Base-by-base conservation (phyloP, 2,888 invertebrate species). In the Agrochola lota region DNA sequence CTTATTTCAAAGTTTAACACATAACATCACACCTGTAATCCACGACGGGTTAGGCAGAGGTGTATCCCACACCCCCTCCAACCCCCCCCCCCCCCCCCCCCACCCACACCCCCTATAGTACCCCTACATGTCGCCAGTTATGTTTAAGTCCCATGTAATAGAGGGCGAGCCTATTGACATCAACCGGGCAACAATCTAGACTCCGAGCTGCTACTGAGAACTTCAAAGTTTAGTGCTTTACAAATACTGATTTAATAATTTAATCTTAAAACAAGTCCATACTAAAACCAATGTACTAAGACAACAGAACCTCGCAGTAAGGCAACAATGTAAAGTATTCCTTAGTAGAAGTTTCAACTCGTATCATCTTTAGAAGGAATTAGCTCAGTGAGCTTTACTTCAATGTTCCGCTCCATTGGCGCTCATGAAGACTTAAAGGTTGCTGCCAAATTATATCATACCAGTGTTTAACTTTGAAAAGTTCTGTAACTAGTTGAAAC, bases 321-420 rank as follows among this genome's bases (percentile, higher is more conserved):
- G 23, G 35, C 63, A 77, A 71, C 63, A 62, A 74, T 77, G 43
- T 73, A 35, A 86, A 86, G 59, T 86, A 70, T 70, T 78, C 49
- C 52, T 74, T 23, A 76, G 70, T 69, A 11, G 62, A 85, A 83
- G 69, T 77, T 78, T 78, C 66, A 64, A 62, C 64, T 85, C 81
- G 70, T 79, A 87, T 85, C 74, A 79, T 81, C 75, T 86, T 76
- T 77, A 77, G 74, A 71, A 76, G 78, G 87, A 91, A 91, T 91
- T 92, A 92, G 88, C 91, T 92, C 84, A 78, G 74, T 78, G 76
- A 88, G 86, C 89, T 90, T 85, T 84, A 83, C 84, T 85, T 74
- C 74, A 84, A 80, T 85, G 67, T 81, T 87, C 77, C 87, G 75
- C 89, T 91, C 90, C 89, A 92, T 91, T 91, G 91, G 88, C 85